Percentiles rank a stretch among this genome's conserved stretches.
Conservation (phyloP, 2,797 vertebrate genomes). For the Myotis myotis region DNA sequence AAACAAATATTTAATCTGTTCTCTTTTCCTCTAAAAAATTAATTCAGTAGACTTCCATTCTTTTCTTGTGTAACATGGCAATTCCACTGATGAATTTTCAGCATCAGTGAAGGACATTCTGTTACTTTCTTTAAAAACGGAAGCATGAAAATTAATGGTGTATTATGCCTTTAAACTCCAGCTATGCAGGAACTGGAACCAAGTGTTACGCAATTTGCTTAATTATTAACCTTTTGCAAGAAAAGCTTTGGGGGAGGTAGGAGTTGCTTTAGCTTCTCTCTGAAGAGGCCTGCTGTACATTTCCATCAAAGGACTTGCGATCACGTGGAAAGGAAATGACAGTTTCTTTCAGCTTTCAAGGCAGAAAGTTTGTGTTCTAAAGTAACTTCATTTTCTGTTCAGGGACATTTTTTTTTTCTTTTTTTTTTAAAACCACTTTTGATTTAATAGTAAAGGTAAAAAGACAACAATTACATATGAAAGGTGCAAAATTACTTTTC, state of each 20-base stretch:
- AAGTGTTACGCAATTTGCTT: constrained; percentile 90
- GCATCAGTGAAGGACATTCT: constrained; percentile 84
- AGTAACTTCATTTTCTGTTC: constrained; percentile 86
- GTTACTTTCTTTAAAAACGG: constrained; percentile 83
- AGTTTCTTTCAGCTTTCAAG: constrained; percentile 85
- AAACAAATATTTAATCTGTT: constrained; percentile 78
- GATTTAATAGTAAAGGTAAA: constrained; percentile 13
- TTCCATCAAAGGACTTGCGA: constrained; percentile 81
- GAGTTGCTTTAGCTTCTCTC: constrained; percentile 86
- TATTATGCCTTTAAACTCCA: constrained; percentile 85
- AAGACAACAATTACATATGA: neutral
- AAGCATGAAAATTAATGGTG: constrained; percentile 86
- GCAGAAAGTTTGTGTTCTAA: constrained; percentile 90
- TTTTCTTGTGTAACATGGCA: constrained; percentile 80
- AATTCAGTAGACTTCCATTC: constrained; percentile 83
- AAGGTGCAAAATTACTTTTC: neutral
- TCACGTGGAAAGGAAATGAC: constrained; percentile 82
- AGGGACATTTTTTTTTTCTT: too few species aligned
- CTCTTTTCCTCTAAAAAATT: constrained; percentile 79
- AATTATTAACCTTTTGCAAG: constrained; percentile 89
- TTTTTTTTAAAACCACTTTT: constrained; percentile 47
- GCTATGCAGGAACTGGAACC: constrained; percentile 86
- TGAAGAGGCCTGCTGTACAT: constrained; percentile 85
- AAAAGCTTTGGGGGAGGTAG: constrained; percentile 85
- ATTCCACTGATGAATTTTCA: constrained; percentile 79